Base-by-base conservation (phyloP, 1,140 invertebrate species). In the Habropoda laboriosa region DNA sequence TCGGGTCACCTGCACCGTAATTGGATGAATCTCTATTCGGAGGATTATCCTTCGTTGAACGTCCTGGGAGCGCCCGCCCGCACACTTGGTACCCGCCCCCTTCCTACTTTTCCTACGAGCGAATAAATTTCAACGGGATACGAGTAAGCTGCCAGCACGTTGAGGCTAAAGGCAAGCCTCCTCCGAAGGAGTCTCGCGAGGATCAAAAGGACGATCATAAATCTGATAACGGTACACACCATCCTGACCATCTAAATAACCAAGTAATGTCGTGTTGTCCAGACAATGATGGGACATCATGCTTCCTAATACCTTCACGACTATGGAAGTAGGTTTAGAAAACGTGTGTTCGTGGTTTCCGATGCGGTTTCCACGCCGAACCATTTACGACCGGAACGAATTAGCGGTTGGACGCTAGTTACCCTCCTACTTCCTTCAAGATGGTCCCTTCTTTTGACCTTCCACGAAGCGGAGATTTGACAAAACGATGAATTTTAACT, bases 11-110 rank as follows among this genome's bases (percentile, higher is more conserved):
- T 89, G 85, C 75, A 81, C 66, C 63, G 75, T 91, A 91, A 90
- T 91, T 91, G 88, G 87, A 90, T 88, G 89, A 90, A 88, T 79
- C 81, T 86, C 81, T 80, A 88, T 88, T 89, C 82, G 57, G 45
- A 80, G 88, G 89, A 90, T 90, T 87, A 91, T 88, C 85, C 81
- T 76, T 57, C 68, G 83, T 79, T 89, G 83, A 90, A 89, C 76
- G 83, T 79, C n/a, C 49, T 72, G 63, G 61, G 79, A 63, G 27
- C n/a, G n/a, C 40, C 40, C 64, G 66, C 60, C 73, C 67, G 74
- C 67, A 30, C 53, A 38, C 71, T 71, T 55, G 1, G 13, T 78
- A 12, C 42, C 72, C 77, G 83, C 75, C 81, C n/a, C 79, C 80
- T 71, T 80, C 45, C 63, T 64, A 63, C n/a, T 72, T 83, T 79